A percentile compares a stretch with the other conserved stretches of the same genome.
Evolutionary conservation across 2,797 vertebrate genomes (phyloP).

Genomic region (Falco biarmicus): DNA sequence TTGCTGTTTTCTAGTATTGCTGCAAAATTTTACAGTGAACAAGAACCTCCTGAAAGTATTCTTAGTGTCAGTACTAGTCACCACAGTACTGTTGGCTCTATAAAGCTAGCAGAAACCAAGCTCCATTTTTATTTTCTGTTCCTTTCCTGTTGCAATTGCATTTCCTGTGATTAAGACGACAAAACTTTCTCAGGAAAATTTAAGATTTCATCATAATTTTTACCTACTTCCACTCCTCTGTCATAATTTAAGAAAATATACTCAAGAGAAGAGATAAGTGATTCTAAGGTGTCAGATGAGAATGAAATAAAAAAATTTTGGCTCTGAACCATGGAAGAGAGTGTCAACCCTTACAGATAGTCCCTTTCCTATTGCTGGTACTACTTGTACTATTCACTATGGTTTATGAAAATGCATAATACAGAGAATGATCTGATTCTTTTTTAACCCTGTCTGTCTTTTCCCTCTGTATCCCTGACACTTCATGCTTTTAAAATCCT

Average conservation of each 20-base stretch:
- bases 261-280: not conserved
- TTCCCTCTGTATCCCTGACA: not conserved
- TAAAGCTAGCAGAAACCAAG: not conserved
- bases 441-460: not conserved
- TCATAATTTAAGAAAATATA: conserved; percentile 29
- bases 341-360: accelerated
- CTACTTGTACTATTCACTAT: not conserved
- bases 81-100: not conserved
- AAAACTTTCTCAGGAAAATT: not conserved
- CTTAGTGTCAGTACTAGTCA: not conserved
- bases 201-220: not conserved
- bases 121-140: not conserved
- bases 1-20: not conserved
- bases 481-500: not conserved
- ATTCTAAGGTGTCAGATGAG: conserved; percentile 21
- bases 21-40: not conserved
- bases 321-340: not conserved
- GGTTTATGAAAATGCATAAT: not conserved
- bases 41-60: not conserved
- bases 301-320: not conserved
- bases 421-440: not conserved
- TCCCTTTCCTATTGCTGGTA: not conserved
- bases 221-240: not conserved
- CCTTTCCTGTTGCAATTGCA: not conserved
- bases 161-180: not conserved